phyloP scores from a whole-genome alignment of 2,113 vertebrate species.

The Myiozetetes cayanensis region DNA sequence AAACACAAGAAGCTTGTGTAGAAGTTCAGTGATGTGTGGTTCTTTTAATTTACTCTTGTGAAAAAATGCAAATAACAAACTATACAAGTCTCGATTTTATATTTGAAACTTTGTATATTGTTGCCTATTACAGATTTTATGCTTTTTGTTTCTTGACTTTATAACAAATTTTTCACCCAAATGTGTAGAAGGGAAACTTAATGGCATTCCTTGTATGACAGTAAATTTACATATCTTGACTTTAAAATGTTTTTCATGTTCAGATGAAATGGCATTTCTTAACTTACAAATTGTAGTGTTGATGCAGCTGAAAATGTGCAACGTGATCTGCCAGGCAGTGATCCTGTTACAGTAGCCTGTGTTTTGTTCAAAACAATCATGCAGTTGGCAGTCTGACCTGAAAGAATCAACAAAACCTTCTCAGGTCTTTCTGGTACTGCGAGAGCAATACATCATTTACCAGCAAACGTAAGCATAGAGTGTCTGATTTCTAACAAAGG shows the following conservation, averaged over 20 bases:
- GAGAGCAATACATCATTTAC: slow-evolving; percentile 33
- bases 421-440: not conserved
- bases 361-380: not conserved
- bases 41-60: slow-evolving; percentile 61
- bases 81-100: slow-evolving; percentile 3
- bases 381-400: slow-evolving; percentile 4
- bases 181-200: slow-evolving; percentile 4
- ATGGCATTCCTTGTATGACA: not conserved
- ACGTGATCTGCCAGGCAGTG: not conserved
- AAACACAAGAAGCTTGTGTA: slow-evolving; percentile 76
- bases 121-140: slow-evolving; percentile 36
- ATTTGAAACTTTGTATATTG: slow-evolving; percentile 36
- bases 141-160: slow-evolving; percentile 11
- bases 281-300: not conserved
- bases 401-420: not conserved
- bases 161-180: slow-evolving; percentile 28
- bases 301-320: slow-evolving; percentile 32
- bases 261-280: slow-evolving; percentile 2
- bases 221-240: slow-evolving; percentile 13
- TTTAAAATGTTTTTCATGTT: slow-evolving; percentile 42
- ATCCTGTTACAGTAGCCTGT: not conserved
- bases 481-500: slow-evolving; percentile 44
- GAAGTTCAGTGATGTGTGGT: slow-evolving; percentile 74
- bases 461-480: not conserved
- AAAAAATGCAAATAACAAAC: slow-evolving; percentile 44